Evolutionary conservation across 2,888 invertebrate species (phyloP).

Genomic region (Graphium colonna): DNA sequence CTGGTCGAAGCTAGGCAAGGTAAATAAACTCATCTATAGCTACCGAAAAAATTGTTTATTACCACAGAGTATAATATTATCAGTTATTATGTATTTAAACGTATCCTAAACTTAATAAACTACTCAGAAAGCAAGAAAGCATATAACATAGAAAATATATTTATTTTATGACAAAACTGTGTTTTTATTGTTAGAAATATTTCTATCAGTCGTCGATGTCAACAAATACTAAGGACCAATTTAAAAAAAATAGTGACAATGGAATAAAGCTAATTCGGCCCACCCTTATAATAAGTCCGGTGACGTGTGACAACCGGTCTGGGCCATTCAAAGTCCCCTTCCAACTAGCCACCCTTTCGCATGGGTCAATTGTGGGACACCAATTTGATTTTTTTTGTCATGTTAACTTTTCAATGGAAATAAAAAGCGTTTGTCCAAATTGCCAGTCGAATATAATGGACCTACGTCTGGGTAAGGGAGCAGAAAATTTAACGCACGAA

Average conservation of each 20-base stretch:
- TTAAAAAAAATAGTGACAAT: constrained; percentile 31
- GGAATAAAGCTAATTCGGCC: constrained; percentile 34
- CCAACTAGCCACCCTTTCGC: constrained; percentile 33
- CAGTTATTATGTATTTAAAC: too few species aligned
- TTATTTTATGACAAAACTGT: too few species aligned
- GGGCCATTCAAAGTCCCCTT: constrained; percentile 26
- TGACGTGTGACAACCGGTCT: constrained; percentile 39
- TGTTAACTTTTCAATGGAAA: constrained; percentile 15
- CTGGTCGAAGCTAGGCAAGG: too few species aligned
- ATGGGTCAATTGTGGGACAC: constrained; percentile 33
- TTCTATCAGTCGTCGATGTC: too few species aligned
- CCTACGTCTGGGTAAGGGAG: neutral
- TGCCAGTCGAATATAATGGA: constrained; percentile 14
- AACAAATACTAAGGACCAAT: too few species aligned
- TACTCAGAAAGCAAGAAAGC: too few species aligned
- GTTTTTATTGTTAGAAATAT: too few species aligned
- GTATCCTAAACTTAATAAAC: too few species aligned
- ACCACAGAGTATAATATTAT: too few species aligned
- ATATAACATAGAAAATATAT: too few species aligned
- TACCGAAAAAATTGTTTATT: too few species aligned
- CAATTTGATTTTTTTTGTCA: constrained; percentile 21
- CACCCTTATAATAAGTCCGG: constrained; percentile 40
- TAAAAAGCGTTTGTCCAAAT: constrained; percentile 19
- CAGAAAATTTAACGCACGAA: constrained; percentile 6
- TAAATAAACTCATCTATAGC: too few species aligned